Base-by-base conservation (phyloP, 2,113 vertebrate species). In the Neoarius graeffei region DNA sequence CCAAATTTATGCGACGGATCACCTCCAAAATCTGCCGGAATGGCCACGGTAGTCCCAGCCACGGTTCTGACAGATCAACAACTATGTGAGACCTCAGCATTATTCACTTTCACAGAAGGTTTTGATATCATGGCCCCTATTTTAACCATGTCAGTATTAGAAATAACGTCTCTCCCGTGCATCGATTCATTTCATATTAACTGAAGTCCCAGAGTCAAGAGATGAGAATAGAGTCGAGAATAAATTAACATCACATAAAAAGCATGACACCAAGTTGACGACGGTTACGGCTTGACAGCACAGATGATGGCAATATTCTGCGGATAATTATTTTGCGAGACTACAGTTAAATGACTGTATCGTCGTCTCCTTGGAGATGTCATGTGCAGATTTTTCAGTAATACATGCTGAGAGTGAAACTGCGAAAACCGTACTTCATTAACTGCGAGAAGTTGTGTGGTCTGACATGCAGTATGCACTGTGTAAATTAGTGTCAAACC, bases 91-190 rank as follows among this genome's bases (percentile, higher is more conserved):
- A 42, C 4, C 42, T 42, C 42, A 42, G 42, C 42, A 42, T 42
- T 42, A 35, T 48, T 48, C 71, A 48, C 50, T 25, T 35, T 50
- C 89, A 66, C 85, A 81, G 81, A 71, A 79, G 83, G 74, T 23
- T 89, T 79, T 85, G 80, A 90, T 79, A 88, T 85, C 42, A 52
- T 23, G 69, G 83, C 85, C 67, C 56, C 85, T 81, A 83, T 86
- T 85, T 86, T 79, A 85, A 10, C n/a, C 66, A 67, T 48, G 13
- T 50, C 85, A 88, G 86, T 85, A 73, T 88, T 85, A 86, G 76
- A 82, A 84, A 79, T 19, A 77, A 67, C 23, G 48, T 9, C 30
- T 86, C 80, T 80, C 8, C 50, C 48, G 3, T 27, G 71, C 56
- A 35, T 64, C 71, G 82, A 77, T 74, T 88, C 79, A 59, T n/a